These are phyloP conservation scores for Ficedula albicollis DNA, from an alignment of 2,797 vertebrate genomes.

Conservation along the genomic window DNA sequence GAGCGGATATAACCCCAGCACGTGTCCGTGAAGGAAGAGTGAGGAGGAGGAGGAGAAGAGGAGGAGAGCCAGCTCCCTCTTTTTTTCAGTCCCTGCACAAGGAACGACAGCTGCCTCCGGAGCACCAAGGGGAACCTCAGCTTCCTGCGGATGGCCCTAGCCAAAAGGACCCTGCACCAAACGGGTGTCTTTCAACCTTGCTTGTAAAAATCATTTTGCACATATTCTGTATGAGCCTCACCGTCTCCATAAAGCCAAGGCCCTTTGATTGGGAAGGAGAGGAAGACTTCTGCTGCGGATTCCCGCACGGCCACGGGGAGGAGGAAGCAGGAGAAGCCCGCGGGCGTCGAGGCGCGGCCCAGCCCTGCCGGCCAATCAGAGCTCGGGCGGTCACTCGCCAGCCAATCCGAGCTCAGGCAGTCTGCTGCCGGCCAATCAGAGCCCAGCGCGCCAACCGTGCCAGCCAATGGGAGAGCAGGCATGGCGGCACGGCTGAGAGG, in stretches of 20 bases:
- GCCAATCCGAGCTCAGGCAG: conserved; percentile 27
- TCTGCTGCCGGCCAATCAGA: conserved; percentile 15
- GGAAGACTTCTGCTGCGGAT: conserved; percentile 56
- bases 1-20: conserved; percentile 69
- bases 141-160: conserved; percentile 68
- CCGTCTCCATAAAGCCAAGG: conserved; percentile 75
- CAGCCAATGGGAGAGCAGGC: conserved; percentile 17
- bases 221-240: conserved; percentile 79
- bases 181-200: conserved; percentile 79
- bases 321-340: conserved; percentile 62
- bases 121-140: conserved; percentile 61
- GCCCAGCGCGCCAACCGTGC: conserved; percentile 15
- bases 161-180: conserved; percentile 74
- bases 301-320: conserved; percentile 19
- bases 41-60: conserved; percentile 35
- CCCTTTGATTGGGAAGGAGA: conserved; percentile 64
- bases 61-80: conserved; percentile 51
- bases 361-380: conserved; percentile 7
- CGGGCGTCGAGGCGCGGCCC: conserved; percentile 22
- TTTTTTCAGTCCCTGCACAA: conserved; percentile 61
- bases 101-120: conserved; percentile 53
- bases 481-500: background rate
- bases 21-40: conserved; percentile 63
- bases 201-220: conserved; percentile 83
- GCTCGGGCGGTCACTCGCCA: background rate